phyloP scores from a whole-genome alignment of 2,797 vertebrate species.

The Typhlichthys eigenmanni region DNA sequence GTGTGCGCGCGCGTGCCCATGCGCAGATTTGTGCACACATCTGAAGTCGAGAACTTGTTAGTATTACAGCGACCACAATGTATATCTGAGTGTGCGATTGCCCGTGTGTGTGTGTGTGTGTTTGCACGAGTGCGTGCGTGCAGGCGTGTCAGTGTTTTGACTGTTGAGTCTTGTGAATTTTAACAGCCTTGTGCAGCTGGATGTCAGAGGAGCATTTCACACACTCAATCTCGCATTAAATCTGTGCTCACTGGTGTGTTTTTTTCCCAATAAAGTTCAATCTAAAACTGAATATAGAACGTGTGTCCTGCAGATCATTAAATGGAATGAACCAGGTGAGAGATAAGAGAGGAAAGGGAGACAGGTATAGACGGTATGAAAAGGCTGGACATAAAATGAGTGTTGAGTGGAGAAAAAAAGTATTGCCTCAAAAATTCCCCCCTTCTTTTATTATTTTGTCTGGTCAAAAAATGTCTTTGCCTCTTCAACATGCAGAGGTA shows the following conservation, averaged over 20 bases:
- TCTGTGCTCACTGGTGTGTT: conserved; percentile 80
- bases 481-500: conserved; percentile 67
- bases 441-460: conserved; percentile 49
- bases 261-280: conserved; percentile 75
- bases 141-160: conserved; percentile 53
- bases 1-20: conserved; percentile 45
- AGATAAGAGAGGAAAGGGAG: conserved; percentile 42
- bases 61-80: conserved; percentile 53
- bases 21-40: conserved; percentile 2
- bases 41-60: neutral
- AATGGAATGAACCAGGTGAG: conserved; percentile 68
- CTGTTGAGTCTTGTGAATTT: conserved; percentile 72
- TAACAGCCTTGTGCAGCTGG: conserved; percentile 78
- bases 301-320: conserved; percentile 74
- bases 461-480: conserved; percentile 63
- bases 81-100: conserved; percentile 22
- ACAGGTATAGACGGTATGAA: conserved; percentile 44
- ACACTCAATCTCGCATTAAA: conserved; percentile 83
- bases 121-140: conserved; percentile 19
- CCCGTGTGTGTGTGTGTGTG: conserved; percentile 14
- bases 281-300: conserved; percentile 74
- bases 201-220: conserved; percentile 81
- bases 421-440: conserved; percentile 38
- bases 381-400: conserved; percentile 56
- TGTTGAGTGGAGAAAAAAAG: conserved; percentile 21